These are phyloP conservation scores for Rhipidura dahli DNA, from an alignment of 2,113 vertebrate species.

Conservation along the genomic window DNA sequence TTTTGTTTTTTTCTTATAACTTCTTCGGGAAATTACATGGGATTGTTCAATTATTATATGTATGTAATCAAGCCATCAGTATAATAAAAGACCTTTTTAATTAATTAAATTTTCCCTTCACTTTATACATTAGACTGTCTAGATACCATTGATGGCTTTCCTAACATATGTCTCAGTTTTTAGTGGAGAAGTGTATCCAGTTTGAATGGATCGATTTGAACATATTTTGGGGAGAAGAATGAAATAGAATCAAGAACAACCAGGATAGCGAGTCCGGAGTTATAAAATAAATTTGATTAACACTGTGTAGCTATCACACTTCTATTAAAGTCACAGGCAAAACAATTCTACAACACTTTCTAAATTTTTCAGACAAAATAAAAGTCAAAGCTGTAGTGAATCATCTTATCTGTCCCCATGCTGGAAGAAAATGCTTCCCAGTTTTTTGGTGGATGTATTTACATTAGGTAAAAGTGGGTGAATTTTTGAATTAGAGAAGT, in stretches of 20 bases:
- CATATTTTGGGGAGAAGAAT: not conserved
- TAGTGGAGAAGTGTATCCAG: not conserved
- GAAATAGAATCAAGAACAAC: not conserved
- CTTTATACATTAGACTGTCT: not conserved
- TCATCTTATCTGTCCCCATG: not conserved
- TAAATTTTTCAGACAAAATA: not conserved
- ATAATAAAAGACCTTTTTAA: not conserved
- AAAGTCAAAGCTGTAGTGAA: not conserved
- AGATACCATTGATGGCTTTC: not conserved
- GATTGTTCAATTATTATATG: not conserved
- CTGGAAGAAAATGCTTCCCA: not conserved
- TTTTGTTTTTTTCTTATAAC: not conserved
- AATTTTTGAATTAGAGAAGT: not conserved
- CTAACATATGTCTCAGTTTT: not conserved
- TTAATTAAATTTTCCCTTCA: not conserved
- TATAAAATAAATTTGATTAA: not conserved
- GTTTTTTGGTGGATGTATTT: not conserved
- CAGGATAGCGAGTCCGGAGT: not conserved
- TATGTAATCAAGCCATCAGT: not conserved
- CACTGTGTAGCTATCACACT: not conserved
- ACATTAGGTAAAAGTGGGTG: not conserved
- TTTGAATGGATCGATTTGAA: not conserved
- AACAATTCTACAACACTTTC: not conserved
- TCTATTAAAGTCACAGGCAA: not conserved
- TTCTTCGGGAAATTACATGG: not conserved